A percentile compares a stretch with the other conserved stretches of the same genome.
phyloP scores from a whole-genome alignment of 2,888 invertebrate species.

The Sminthurinus aureus region DNA sequence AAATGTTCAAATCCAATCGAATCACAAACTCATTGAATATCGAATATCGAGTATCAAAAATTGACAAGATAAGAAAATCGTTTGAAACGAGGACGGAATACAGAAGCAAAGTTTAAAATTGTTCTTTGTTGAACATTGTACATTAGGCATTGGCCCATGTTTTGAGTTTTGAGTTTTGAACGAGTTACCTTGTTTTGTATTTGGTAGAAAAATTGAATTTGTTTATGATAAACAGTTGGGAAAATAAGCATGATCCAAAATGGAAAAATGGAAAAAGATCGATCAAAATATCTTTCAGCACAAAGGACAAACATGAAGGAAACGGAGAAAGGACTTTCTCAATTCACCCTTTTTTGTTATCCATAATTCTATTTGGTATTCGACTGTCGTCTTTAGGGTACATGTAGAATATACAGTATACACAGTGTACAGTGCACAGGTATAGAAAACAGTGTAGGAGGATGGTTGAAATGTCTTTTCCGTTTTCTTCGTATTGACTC shows the following conservation, averaged over 20 bases:
- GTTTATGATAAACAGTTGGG: background rate
- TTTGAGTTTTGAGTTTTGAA: background rate
- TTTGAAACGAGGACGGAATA: background rate
- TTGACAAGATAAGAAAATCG: background rate
- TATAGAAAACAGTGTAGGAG: conserved; percentile 26
- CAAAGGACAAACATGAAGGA: too few species aligned
- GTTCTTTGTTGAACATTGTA: background rate
- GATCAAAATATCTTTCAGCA: background rate
- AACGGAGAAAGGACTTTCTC: background rate
- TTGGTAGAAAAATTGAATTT: background rate
- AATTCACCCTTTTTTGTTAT: background rate
- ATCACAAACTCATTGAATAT: too few species aligned
- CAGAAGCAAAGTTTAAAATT: background rate
- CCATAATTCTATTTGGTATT: too few species aligned
- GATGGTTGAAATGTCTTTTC: conserved; percentile 29
- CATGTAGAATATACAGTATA: too few species aligned
- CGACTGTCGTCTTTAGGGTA: too few species aligned
- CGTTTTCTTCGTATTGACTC: conserved; percentile 30
- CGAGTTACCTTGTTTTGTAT: background rate
- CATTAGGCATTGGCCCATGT: too few species aligned
- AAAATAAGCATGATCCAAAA: too few species aligned
- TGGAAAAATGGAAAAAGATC: background rate
- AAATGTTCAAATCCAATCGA: too few species aligned
- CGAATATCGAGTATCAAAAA: too few species aligned
- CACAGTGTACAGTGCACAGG: too few species aligned